Evolutionary conservation across 2,888 invertebrate genomes (phyloP).

Genomic region (Agelastica alni): DNA sequence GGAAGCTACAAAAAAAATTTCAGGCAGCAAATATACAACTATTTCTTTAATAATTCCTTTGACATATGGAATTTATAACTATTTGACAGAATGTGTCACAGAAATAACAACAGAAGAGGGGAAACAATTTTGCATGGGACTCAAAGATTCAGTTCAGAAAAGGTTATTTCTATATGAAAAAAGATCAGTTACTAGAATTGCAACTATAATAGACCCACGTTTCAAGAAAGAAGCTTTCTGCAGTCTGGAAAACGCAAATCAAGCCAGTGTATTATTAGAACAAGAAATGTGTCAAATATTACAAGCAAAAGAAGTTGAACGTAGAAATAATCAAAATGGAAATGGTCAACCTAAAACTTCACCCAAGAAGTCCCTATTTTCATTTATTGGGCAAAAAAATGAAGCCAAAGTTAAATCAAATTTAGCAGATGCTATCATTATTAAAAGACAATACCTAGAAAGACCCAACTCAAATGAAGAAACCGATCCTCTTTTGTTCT

Average conservation of each 20-base stretch:
- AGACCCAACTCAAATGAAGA: slow-evolving; percentile 5
- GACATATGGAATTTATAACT: slow-evolving; percentile 13
- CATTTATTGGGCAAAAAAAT: slow-evolving; percentile 6
- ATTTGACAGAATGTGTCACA: background rate
- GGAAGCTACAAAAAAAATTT: slow-evolving; percentile 27
- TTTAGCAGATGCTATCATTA: slow-evolving; percentile 7
- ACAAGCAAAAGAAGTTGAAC: background rate
- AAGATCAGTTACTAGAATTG: background rate
- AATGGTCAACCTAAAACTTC: background rate
- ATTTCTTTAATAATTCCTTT: slow-evolving; percentile 11
- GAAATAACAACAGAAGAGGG: background rate
- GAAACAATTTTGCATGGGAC: background rate
- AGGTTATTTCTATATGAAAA: background rate
- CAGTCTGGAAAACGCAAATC: too few species aligned
- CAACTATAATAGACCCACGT: too few species aligned
- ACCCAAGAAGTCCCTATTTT: background rate
- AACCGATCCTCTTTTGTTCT: slow-evolving; percentile 5
- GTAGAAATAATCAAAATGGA: background rate
- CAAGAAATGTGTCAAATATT: too few species aligned
- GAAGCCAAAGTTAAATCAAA: background rate
- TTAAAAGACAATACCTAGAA: slow-evolving; percentile 9
- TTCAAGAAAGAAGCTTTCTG: background rate
- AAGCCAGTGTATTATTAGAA: too few species aligned
- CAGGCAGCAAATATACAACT: slow-evolving; percentile 15
- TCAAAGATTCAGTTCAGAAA: background rate